Evolutionary conservation across 2,888 invertebrate species (phyloP).

Genomic region (Thereva nobilitata): DNA sequence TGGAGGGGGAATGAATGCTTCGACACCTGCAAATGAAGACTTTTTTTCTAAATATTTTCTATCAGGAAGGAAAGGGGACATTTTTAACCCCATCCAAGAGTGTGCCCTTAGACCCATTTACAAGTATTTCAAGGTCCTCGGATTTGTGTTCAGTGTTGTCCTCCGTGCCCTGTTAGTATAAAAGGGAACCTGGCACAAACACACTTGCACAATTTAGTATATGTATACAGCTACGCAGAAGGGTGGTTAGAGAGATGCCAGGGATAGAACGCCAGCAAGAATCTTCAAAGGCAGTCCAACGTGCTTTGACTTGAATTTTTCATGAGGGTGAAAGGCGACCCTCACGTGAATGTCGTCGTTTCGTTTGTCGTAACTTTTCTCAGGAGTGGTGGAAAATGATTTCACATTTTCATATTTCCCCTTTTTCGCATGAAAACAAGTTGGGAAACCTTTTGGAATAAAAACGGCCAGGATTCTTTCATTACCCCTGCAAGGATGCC

Average conservation of each 20-base stretch:
- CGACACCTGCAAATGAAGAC: no score
- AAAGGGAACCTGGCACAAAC: background rate
- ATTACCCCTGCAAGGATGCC: no score
- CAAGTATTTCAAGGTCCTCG: no score
- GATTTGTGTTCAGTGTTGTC: no score
- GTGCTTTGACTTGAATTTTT: conserved; percentile 32
- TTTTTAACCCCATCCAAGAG: no score
- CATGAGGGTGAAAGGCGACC: conserved; percentile 18
- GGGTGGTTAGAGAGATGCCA: background rate
- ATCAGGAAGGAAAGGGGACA: no score
- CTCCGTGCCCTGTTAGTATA: no score
- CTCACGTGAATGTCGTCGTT: conserved; percentile 23
- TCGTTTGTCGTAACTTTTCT: conserved; percentile 4
- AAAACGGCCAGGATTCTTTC: background rate
- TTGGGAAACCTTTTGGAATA: conserved; percentile 3
- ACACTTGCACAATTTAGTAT: background rate
- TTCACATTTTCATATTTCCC: background rate
- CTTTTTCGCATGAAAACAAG: background rate
- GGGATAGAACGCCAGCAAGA: conserved; percentile 6
- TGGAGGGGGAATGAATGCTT: no score
- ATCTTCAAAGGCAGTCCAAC: conserved; percentile 20
- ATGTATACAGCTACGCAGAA: background rate
- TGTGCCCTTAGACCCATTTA: no score
- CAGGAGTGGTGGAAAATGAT: background rate
- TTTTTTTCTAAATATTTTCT: no score